These are phyloP conservation scores for Eumeta japonica DNA, from an alignment of 1,140 invertebrate genomes.

Conservation along the genomic window DNA sequence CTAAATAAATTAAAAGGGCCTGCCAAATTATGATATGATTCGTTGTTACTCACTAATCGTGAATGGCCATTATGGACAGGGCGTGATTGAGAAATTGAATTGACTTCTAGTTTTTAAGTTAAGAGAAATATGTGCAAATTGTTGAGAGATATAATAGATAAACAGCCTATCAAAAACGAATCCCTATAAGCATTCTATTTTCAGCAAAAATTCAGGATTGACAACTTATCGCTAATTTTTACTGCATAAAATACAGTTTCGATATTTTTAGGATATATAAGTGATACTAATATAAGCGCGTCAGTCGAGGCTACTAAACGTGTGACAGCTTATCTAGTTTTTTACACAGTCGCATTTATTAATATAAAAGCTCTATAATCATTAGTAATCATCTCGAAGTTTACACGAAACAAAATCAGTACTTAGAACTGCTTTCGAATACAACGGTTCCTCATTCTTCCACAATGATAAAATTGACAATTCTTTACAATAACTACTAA, in stretches of 20 bases:
- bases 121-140: conserved; percentile 13
- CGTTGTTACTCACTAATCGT: conserved; percentile 9
- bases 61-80: conserved; percentile 12
- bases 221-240: conserved; percentile 8
- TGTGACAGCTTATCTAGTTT: conserved; percentile 10
- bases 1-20: no score
- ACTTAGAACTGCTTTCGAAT: no score
- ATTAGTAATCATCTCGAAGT: no score
- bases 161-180: conserved; percentile 11
- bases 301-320: conserved; percentile 11
- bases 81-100: conserved; percentile 10
- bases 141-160: conserved; percentile 9
- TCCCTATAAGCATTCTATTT: conserved; percentile 12
- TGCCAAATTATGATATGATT: conserved; percentile 16
- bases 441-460: no score
- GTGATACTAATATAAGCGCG: conserved; percentile 8
- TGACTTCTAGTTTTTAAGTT: conserved; percentile 8
- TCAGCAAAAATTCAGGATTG: conserved; percentile 5
- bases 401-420: no score
- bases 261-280: conserved; percentile 13
- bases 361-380: no score
- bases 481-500: no score
- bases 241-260: conserved; percentile 11
- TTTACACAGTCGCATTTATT: no score
- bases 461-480: no score